Percentiles rank a stretch among this genome's conserved stretches.
These are phyloP conservation scores for Gadus chalcogrammus DNA, from an alignment of 2,113 vertebrate species.

Conservation along the genomic window DNA sequence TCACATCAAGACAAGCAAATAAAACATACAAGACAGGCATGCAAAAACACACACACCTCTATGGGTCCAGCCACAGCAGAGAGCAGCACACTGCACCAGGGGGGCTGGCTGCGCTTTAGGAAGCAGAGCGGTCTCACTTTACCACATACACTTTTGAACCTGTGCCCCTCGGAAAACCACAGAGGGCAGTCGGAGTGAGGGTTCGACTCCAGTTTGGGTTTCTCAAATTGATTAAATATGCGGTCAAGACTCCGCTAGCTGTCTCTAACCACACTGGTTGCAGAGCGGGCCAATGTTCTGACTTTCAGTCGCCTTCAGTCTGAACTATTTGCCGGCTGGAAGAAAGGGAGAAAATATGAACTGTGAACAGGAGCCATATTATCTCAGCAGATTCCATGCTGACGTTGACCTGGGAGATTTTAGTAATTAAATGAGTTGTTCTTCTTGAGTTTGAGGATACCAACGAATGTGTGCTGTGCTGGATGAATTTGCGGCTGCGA, in stretches of 20 bases:
- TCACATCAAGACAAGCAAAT: no score
- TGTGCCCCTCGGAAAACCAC: conserved; percentile 26
- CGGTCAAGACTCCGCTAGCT: conserved; percentile 6
- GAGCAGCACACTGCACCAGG: conserved; percentile 10
- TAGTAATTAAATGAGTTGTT: neutral
- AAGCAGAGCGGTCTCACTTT: conserved; percentile 19
- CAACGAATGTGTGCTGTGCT: no score
- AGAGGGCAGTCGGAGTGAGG: neutral
- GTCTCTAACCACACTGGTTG: neutral
- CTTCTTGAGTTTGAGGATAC: neutral
- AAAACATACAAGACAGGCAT: no score
- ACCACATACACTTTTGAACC: conserved; percentile 16
- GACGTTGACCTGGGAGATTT: neutral
- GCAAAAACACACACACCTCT: no score
- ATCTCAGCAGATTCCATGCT: neutral
- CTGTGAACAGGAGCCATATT: neutral
- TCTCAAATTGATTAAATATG: conserved; percentile 42
- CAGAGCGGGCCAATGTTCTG: neutral
- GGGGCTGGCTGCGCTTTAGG: neutral
- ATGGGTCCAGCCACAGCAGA: no score
- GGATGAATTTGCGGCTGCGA: no score
- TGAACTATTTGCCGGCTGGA: neutral
- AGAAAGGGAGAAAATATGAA: no score
- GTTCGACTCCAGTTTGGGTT: conserved; percentile 23
- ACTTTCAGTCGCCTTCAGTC: neutral